Evolutionary conservation across 2,888 invertebrate species (phyloP).

Genomic region (Amiota communis): DNA sequence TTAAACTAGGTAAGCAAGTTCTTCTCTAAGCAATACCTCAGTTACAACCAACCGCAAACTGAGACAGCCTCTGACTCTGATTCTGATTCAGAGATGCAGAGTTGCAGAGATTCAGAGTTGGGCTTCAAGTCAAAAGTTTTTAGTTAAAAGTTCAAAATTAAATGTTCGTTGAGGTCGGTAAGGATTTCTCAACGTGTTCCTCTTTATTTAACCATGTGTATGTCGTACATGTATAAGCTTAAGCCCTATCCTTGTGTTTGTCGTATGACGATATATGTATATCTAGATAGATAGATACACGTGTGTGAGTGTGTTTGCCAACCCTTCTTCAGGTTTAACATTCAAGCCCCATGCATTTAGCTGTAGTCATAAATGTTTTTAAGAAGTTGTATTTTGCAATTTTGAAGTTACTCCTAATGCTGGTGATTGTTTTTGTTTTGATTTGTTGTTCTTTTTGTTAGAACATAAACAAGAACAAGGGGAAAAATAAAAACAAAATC

Average conservation of each 20-base stretch:
- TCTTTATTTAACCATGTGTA: neutral
- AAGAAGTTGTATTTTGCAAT: conserved; percentile 6
- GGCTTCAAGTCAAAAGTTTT: conserved; percentile 50
- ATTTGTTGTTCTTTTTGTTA: neutral
- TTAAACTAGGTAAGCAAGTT: neutral
- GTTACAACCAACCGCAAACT: neutral
- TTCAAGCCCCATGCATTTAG: neutral
- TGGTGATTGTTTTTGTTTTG: conserved; percentile 10
- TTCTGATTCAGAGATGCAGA: conserved; percentile 1
- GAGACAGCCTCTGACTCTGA: conserved; percentile 32
- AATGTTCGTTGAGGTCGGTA: conserved; percentile 42
- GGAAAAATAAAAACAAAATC: too few species aligned
- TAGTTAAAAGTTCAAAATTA: conserved; percentile 61
- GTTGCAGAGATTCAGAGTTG: too few species aligned
- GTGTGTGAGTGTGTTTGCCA: neutral
- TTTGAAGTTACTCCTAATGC: neutral
- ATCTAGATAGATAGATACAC: neutral
- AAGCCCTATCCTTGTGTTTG: conserved; percentile 2
- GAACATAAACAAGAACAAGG: too few species aligned
- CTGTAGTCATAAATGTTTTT: conserved; percentile 7
- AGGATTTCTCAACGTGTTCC: conserved; percentile 39
- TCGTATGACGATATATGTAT: conserved; percentile 32
- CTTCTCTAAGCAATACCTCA: neutral
- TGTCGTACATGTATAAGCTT: neutral
- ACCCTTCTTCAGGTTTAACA: neutral